Evolutionary conservation across 2,797 vertebrate species (phyloP).

Genomic region (Acrossocheilus fasciatus): DNA sequence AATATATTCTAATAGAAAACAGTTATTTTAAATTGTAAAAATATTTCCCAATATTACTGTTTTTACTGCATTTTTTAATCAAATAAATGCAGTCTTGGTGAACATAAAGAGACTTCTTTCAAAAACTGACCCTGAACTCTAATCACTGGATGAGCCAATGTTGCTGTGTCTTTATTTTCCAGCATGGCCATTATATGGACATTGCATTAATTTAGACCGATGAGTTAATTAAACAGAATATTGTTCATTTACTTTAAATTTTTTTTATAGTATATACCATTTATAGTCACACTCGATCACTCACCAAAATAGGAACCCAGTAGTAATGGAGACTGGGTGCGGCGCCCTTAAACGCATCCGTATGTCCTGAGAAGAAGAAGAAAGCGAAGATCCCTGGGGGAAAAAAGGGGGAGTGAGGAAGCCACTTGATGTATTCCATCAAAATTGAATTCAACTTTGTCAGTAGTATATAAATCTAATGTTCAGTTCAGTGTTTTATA

Average conservation of each 20-base stretch:
- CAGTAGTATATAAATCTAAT: neutral
- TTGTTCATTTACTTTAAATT: too few relatives aligned
- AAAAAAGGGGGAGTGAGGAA: neutral
- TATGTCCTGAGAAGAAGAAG: slow-evolving; percentile 94
- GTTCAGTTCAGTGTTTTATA: neutral
- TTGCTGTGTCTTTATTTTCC: too few relatives aligned
- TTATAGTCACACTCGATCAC: slow-evolving; percentile 49
- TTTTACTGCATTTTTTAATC: neutral
- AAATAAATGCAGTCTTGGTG: neutral
- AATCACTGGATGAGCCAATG: too few relatives aligned
- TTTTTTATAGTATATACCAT: too few relatives aligned
- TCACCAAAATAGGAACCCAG: slow-evolving; percentile 96
- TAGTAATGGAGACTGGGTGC: slow-evolving; percentile 91
- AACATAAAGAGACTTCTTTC: neutral
- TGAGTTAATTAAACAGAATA: too few relatives aligned
- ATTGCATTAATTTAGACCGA: neutral
- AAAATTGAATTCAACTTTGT: neutral
- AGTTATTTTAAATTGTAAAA: neutral
- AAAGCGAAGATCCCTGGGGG: slow-evolving; percentile 89
- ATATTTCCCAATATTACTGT: neutral
- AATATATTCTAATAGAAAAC: neutral
- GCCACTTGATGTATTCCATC: neutral
- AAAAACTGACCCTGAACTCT: neutral
- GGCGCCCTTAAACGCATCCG: slow-evolving; percentile 84
- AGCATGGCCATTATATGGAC: too few relatives aligned